Base-by-base conservation (phyloP, 2,797 vertebrate genomes). In the Artibeus lituratus region DNA sequence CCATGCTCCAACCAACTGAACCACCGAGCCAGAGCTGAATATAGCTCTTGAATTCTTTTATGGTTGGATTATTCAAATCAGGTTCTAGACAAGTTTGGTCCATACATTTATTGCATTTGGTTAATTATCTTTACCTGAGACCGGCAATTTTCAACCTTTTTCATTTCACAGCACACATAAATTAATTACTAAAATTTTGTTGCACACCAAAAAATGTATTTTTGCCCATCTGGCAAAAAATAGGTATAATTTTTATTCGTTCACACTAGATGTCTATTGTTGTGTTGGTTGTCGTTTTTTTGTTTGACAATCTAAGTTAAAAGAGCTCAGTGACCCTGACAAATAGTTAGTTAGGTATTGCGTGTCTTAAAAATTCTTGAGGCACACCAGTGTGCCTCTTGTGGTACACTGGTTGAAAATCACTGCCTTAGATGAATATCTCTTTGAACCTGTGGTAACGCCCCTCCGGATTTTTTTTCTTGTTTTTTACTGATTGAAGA, bases 401-500 rank as follows among this genome's bases (percentile, higher is more conserved):
- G n/a, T 15, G 51, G 76, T 51, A 80, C 22, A 80, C 51, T 7
- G 51, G 51, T n/a, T 55, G 76, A 80, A 80, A 80, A 55, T 80
- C 35, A 7, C 76, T 80, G 76, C 76, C n/a, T 26, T 70, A 94
- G 35, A 90, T 70, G 35, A 82, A 7, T 57, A 55, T 88, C 26
- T 70, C 21, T 74, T 73, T 77, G 80, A 86, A 59, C 81, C 37
- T 82, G 26, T 14, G 59, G 49, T 8, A 69, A 82, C 1, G 1
- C 44, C 32, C 14, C 6, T 94, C 42, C 21, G 4, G 24, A 4
- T 26, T 80, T 87, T 90, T 57, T 22, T 22, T 72, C 35, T 80
- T 62, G 24, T 29, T 93, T 10, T 88, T 65, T 86, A 65, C 78
- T 94, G 93, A 83, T 69, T 90, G 44, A 91, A 92, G 44, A 96